phyloP scores from a whole-genome alignment of 53 echinoderm and acorn worm genomes.

The Holothuria scabra region DNA sequence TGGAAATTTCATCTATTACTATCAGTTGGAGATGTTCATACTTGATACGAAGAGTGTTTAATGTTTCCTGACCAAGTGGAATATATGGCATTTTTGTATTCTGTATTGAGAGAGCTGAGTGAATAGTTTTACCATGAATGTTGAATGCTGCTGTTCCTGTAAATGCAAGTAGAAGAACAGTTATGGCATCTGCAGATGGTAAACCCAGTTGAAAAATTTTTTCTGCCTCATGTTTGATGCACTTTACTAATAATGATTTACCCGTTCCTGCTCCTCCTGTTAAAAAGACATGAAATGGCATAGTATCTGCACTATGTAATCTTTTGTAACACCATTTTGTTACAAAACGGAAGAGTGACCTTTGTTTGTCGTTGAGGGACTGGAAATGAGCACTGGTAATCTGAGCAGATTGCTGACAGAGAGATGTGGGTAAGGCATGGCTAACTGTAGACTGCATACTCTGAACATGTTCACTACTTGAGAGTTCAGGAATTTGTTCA shows the following conservation, averaged over 20 bases:
- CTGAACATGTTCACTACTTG: too few species aligned
- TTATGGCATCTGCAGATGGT: conserved; percentile 18
- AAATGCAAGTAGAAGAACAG: conserved; percentile 45
- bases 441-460: too few species aligned
- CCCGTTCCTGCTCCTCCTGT: conserved; percentile 67
- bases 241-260: conserved; percentile 52
- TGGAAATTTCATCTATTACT: conserved; percentile 58
- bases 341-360: background rate
- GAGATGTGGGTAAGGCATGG: too few species aligned
- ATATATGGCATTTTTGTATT: conserved; percentile 24
- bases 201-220: background rate
- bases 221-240: conserved; percentile 28
- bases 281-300: conserved; percentile 61
- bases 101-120: conserved; percentile 31
- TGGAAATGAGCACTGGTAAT: too few species aligned
- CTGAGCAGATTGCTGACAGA: too few species aligned
- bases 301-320: background rate
- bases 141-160: conserved; percentile 65
- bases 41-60: conserved; percentile 36
- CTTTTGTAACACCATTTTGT: conserved; percentile 2
- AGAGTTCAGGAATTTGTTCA: too few species aligned
- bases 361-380: conserved; percentile 2
- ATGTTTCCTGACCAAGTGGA: conserved; percentile 46
- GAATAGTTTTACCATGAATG: conserved; percentile 53
- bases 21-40: conserved; percentile 35